Conservation (phyloP, 2,888 invertebrate genomes). For the Drosophila quinaria region DNA sequence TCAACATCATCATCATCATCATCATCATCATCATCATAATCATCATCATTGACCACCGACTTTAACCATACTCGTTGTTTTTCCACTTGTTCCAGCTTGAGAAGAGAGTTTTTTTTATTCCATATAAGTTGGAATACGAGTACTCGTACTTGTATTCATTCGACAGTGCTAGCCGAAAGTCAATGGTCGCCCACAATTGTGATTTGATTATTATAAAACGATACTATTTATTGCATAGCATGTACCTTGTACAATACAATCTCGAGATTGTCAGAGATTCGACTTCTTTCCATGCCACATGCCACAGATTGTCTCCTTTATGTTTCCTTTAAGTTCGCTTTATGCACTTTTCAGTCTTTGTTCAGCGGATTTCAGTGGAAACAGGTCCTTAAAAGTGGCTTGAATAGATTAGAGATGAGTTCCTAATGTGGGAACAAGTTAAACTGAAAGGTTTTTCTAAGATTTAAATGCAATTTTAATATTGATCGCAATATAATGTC, state of each 20-base stretch:
- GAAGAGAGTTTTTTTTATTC: conserved; percentile 27
- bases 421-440: not conserved
- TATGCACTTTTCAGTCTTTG: conserved; percentile 24
- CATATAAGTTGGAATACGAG: conserved; percentile 52
- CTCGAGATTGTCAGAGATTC: conserved; percentile 46
- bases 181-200: conserved; percentile 60
- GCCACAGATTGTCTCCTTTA: not conserved
- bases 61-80: conserved; percentile 5
- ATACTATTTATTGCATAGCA: conserved; percentile 80
- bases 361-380: conserved; percentile 13
- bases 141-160: conserved; percentile 6
- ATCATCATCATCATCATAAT: conserved; percentile 20
- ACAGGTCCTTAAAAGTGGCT: not conserved
- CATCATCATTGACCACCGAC: conserved; percentile 35
- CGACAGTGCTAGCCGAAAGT: conserved; percentile 16
- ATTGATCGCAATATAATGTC: too few species aligned
- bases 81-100: not conserved
- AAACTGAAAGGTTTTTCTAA: not conserved
- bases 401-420: not conserved
- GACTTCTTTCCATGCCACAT: not conserved
- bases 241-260: conserved; percentile 28
- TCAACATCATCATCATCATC: conserved; percentile 4
- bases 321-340: conserved; percentile 9
- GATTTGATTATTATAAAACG: conserved; percentile 83
- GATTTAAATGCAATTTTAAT: too few species aligned